Evolutionary conservation across 92 coral and sea anemone genomes (phyloP).

Genomic region (Muricea muricata): DNA sequence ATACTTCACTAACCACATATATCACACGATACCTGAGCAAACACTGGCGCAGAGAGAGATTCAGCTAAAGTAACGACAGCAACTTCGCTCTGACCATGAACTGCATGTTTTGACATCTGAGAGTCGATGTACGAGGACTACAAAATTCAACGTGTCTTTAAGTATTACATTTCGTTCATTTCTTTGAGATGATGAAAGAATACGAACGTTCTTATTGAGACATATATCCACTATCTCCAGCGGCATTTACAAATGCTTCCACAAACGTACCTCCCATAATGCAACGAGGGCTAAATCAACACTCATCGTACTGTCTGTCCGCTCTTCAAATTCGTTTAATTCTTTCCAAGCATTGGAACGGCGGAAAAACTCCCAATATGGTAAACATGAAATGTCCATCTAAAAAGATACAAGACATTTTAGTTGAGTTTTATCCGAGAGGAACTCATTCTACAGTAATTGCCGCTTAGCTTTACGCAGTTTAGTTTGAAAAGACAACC

Average conservation of each 20-base stretch:
- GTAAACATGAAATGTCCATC: conserved; percentile 80
- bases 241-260: too few species aligned
- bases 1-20: too few species aligned
- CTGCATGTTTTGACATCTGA: conserved; percentile 69
- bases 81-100: conserved; percentile 87
- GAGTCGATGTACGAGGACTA: conserved; percentile 92
- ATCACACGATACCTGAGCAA: conserved; percentile 57
- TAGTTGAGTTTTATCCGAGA: too few species aligned
- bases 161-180: background rate
- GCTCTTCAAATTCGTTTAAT: conserved; percentile 42
- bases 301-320: conserved; percentile 54
- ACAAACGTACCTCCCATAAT: conserved; percentile 89
- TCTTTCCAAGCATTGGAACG: conserved; percentile 93
- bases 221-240: too few species aligned
- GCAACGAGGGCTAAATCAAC: conserved; percentile 85
- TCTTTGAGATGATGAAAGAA: background rate
- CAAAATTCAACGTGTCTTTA: background rate
- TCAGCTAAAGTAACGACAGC: conserved; percentile 80
- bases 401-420: conserved; percentile 46
- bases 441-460: too few species aligned
- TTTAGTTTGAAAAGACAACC: background rate
- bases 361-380: conserved; percentile 90
- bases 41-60: conserved; percentile 72
- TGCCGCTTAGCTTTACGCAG: background rate
- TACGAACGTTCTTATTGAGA: too few species aligned